Percentiles rank a stretch among this genome's conserved stretches.
Evolutionary conservation across 2,888 invertebrate species (phyloP).

Genomic region (Parnassius mnemosyne): DNA sequence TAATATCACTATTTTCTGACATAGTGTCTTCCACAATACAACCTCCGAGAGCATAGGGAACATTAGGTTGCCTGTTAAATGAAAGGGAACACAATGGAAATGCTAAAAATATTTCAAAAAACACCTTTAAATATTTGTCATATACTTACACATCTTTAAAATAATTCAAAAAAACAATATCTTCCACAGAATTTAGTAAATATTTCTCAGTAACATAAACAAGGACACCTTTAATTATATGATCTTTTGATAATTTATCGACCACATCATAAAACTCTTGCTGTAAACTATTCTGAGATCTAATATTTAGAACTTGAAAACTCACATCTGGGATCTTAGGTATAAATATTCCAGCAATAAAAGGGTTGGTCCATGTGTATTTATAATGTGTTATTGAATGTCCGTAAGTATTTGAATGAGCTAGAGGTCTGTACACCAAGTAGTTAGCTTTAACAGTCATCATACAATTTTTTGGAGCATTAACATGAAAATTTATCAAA

Average conservation of each 20-base stretch:
- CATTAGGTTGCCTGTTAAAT: conserved; percentile 63
- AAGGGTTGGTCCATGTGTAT: conserved; percentile 40
- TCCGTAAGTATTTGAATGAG: conserved; percentile 48
- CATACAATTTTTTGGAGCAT: conserved; percentile 61
- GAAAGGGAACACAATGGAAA: conserved; percentile 13
- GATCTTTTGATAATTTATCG: conserved; percentile 47
- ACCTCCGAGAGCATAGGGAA: conserved; percentile 70
- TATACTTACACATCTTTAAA: conserved; percentile 64
- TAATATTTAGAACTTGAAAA: conserved; percentile 57
- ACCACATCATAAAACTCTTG: conserved; percentile 48
- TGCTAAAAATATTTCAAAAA: not conserved
- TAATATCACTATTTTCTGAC: conserved; percentile 47
- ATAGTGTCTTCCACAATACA: conserved; percentile 69
- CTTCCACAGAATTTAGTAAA: conserved; percentile 57
- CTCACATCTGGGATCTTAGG: conserved; percentile 65
- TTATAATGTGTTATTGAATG: conserved; percentile 44
- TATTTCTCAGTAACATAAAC: conserved; percentile 71
- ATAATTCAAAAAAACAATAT: conserved; percentile 63
- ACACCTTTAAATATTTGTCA: not conserved
- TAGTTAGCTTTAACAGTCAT: conserved; percentile 53
- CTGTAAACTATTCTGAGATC: conserved; percentile 43
- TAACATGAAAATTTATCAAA: conserved; percentile 32
- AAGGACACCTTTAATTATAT: conserved; percentile 60
- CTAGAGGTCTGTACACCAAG: conserved; percentile 57
- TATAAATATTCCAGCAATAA: conserved; percentile 63